Evolutionary conservation across 2,113 vertebrate genomes (phyloP).

Genomic region (Platichthys stellatus): DNA sequence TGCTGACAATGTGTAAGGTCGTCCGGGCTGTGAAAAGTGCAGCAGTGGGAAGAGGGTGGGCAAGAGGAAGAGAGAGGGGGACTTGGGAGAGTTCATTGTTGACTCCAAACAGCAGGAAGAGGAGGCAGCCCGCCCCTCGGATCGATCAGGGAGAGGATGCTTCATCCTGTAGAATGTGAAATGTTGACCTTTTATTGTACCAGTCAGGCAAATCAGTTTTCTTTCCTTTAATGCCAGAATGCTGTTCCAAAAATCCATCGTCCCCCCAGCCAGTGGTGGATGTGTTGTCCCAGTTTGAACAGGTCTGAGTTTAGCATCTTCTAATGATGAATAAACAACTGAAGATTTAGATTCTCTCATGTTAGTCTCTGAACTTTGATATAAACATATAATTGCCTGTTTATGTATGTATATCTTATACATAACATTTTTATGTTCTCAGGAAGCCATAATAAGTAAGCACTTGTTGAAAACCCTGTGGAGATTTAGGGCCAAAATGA

Average conservation of each 20-base stretch:
- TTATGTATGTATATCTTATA: too few species aligned
- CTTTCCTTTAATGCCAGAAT: constrained; percentile 49
- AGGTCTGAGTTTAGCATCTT: too few species aligned
- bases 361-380: background rate
- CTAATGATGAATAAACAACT: background rate
- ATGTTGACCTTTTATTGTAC: constrained; percentile 54
- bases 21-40: constrained; percentile 34
- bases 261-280: background rate
- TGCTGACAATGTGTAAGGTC: constrained; percentile 28
- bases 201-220: constrained; percentile 38
- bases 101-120: constrained; percentile 17
- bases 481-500: too few species aligned
- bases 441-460: too few species aligned
- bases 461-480: too few species aligned
- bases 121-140: background rate
- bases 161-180: constrained; percentile 44
- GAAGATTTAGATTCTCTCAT: too few species aligned
- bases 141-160: constrained; percentile 32
- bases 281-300: background rate
- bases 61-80: background rate
- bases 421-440: too few species aligned
- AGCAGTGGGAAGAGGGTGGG: background rate
- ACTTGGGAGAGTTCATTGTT: constrained; percentile 31
- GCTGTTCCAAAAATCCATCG: constrained; percentile 3
- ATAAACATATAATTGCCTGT: background rate